phyloP scores from a whole-genome alignment of 64 coral and sea anemone genomes.

The Montipora cactus region DNA sequence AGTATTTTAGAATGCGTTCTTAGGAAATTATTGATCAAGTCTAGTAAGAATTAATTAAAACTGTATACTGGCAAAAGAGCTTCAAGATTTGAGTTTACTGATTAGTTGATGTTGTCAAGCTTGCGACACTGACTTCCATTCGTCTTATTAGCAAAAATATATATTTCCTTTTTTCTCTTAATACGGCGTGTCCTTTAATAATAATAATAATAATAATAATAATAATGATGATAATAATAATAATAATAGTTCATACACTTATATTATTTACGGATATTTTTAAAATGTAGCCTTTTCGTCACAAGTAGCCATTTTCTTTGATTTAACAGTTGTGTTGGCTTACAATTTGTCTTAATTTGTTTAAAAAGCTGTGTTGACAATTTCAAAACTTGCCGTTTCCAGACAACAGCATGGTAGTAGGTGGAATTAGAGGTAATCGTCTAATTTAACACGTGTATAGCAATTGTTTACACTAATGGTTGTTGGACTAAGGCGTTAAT shows the following conservation, averaged over 20 bases:
- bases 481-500: not conserved
- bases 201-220: too few relatives aligned
- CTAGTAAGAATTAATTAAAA: too few relatives aligned
- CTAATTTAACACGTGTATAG: not conserved
- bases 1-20: too few relatives aligned
- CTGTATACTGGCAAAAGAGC: not conserved
- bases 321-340: not conserved
- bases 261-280: too few relatives aligned
- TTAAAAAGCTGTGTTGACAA: constrained; percentile 33
- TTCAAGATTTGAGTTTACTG: not conserved
- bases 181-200: too few relatives aligned
- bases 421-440: constrained; percentile 11
- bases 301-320: not conserved
- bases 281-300: not conserved
- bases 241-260: too few relatives aligned
- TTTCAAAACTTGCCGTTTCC: constrained; percentile 29
- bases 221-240: too few relatives aligned
- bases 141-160: too few relatives aligned
- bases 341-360: not conserved
- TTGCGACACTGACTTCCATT: not conserved
- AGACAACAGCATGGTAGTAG: not conserved
- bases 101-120: not conserved
- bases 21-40: too few relatives aligned
- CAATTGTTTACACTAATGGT: not conserved
- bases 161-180: too few relatives aligned